These are phyloP conservation scores for Peromyscus nudipes DNA, from an alignment of 2,797 vertebrate genomes.

Conservation along the genomic window DNA sequence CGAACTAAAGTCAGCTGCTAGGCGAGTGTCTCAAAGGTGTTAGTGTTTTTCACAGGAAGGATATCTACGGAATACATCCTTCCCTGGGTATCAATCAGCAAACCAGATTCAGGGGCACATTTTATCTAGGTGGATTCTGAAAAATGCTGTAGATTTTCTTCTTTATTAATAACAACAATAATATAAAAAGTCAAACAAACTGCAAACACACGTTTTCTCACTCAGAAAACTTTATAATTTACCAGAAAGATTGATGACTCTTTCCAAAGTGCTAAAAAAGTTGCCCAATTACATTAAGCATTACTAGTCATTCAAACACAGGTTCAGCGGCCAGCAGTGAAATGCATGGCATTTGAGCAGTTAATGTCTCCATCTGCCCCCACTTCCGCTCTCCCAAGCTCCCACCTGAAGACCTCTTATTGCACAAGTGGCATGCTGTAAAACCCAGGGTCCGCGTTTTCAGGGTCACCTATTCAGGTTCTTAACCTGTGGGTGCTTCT, in stretches of 20 bases:
- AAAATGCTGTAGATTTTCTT: slow-evolving; percentile 87
- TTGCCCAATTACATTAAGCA: slow-evolving; percentile 88
- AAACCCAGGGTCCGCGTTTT: neutral
- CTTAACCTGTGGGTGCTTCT: slow-evolving; percentile 58
- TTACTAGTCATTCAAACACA: slow-evolving; percentile 83
- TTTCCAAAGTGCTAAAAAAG: slow-evolving; percentile 95
- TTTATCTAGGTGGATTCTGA: slow-evolving; percentile 84
- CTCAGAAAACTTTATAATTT: slow-evolving; percentile 88
- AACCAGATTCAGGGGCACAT: slow-evolving; percentile 82
- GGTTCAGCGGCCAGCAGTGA: slow-evolving; percentile 80
- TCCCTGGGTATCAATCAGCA: slow-evolving; percentile 87
- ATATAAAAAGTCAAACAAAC: slow-evolving; percentile 90
- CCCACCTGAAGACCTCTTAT: slow-evolving; percentile 75
- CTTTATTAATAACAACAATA: slow-evolving; percentile 86
- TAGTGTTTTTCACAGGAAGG: slow-evolving; percentile 86
- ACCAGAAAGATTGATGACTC: slow-evolving; percentile 90
- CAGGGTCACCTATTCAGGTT: slow-evolving; percentile 67
- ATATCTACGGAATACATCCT: slow-evolving; percentile 83
- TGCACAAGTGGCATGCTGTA: slow-evolving; percentile 74
- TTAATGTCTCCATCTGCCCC: slow-evolving; percentile 64
- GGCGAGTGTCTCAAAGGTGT: slow-evolving; percentile 85
- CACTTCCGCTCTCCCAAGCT: neutral
- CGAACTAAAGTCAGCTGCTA: slow-evolving; percentile 85
- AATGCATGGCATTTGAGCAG: too few relatives aligned
- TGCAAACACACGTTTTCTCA: slow-evolving; percentile 89